These are phyloP conservation scores for Alouatta palliata DNA, from an alignment of 2,113 vertebrate genomes.

Conservation along the genomic window DNA sequence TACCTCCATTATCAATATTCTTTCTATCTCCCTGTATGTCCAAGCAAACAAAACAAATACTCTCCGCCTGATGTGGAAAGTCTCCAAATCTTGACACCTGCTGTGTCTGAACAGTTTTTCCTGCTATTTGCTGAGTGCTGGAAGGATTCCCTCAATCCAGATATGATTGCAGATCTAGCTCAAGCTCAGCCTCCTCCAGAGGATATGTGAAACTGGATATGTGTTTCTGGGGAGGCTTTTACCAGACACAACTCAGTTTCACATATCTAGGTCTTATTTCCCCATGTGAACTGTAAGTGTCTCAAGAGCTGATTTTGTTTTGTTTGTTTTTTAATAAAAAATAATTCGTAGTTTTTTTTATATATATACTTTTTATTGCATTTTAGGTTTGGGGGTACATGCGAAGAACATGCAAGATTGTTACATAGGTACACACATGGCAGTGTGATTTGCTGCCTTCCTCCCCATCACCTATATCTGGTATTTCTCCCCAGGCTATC, in stretches of 20 bases:
- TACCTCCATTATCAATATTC: neutral
- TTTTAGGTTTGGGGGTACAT: too few relatives aligned
- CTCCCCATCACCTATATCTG: too few relatives aligned
- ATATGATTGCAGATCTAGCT: neutral
- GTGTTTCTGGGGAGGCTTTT: neutral
- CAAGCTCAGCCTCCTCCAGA: neutral
- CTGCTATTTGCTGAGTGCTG: slow-evolving; percentile 6
- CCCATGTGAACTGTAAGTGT: neutral
- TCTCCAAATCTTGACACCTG: slow-evolving; percentile 19
- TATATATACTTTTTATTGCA: too few relatives aligned
- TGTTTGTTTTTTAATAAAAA: neutral
- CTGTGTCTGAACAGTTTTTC: neutral
- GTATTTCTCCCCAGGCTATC: too few relatives aligned
- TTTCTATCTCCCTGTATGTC: neutral
- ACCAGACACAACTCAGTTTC: neutral
- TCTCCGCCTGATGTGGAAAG: neutral
- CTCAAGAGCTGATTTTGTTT: neutral
- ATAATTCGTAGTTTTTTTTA: neutral
- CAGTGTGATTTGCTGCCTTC: too few relatives aligned
- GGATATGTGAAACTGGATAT: too few relatives aligned
- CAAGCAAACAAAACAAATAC: neutral
- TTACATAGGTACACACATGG: too few relatives aligned
- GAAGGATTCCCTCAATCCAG: slow-evolving; percentile 28
- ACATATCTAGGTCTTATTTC: neutral
- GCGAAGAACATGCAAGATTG: too few relatives aligned